These are phyloP conservation scores for Aldabrachelys gigantea DNA, from an alignment of 2,113 vertebrate species.

Conservation along the genomic window DNA sequence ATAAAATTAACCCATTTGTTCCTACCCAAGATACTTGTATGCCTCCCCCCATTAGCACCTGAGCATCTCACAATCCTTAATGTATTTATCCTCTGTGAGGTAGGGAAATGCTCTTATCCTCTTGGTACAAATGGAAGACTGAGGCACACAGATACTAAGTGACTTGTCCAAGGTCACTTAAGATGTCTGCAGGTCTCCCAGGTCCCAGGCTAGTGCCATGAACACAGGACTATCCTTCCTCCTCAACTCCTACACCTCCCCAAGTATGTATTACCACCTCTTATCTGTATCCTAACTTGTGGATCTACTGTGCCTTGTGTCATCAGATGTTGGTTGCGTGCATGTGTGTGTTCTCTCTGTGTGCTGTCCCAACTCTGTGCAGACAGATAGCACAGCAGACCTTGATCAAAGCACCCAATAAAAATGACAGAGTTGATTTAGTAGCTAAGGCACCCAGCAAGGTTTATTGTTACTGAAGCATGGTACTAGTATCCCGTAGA, in stretches of 20 bases:
- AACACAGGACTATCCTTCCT: not conserved
- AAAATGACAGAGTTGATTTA: too few relatives aligned
- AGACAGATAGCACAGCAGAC: too few relatives aligned
- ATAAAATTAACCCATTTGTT: fast-evolving
- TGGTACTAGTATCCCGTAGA: too few relatives aligned
- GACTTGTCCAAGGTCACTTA: not conserved
- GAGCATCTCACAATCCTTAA: not conserved
- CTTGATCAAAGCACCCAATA: too few relatives aligned
- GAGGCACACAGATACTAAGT: not conserved
- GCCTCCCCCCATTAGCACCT: fast-evolving
- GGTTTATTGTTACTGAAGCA: too few relatives aligned
- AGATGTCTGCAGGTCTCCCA: not conserved
- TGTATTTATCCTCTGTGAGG: not conserved
- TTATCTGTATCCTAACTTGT: not conserved
- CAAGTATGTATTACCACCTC: not conserved
- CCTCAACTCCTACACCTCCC: not conserved
- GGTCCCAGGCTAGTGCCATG: not conserved
- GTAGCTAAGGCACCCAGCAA: too few relatives aligned
- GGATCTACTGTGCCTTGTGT: not conserved
- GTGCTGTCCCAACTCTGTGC: too few relatives aligned
- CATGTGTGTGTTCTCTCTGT: too few relatives aligned
- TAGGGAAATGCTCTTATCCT: not conserved
- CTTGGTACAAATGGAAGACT: not conserved
- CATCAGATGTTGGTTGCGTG: too few relatives aligned
- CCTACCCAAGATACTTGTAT: fast-evolving